phyloP scores from a whole-genome alignment of 2,888 invertebrate species.

The Perizoma affinitatum region DNA sequence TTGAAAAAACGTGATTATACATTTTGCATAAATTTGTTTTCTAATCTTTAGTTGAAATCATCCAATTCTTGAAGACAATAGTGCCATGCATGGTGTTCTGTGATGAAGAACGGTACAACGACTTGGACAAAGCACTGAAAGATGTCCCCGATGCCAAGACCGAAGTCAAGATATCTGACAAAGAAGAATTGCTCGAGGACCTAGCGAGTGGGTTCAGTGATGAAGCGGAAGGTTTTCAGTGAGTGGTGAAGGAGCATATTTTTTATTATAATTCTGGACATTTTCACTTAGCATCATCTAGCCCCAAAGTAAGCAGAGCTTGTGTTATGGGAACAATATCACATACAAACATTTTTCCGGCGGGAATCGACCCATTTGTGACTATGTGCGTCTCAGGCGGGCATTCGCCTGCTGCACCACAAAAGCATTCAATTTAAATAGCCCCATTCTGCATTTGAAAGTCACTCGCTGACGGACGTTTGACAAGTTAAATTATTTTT shows the following conservation, averaged over 20 bases:
- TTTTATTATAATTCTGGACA: too few relatives aligned
- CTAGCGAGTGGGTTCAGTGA: constrained; percentile 42
- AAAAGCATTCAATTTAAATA: too few relatives aligned
- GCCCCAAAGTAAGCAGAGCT: neutral
- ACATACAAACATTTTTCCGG: too few relatives aligned
- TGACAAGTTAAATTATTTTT: too few relatives aligned
- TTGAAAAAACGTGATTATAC: too few relatives aligned
- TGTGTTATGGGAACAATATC: constrained; percentile 4
- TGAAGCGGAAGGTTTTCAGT: constrained; percentile 45
- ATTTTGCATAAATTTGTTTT: constrained; percentile 8
- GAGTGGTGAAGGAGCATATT: constrained; percentile 18
- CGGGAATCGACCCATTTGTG: too few relatives aligned
- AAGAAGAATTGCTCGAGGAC: constrained; percentile 37
- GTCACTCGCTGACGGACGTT: too few relatives aligned
- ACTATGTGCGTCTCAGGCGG: too few relatives aligned
- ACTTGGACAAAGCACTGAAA: constrained; percentile 32
- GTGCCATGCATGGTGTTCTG: constrained; percentile 54
- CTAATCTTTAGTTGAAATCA: constrained; percentile 49
- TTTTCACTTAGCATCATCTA: neutral
- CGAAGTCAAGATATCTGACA: constrained; percentile 40
- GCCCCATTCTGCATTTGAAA: too few relatives aligned
- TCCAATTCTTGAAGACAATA: constrained; percentile 48
- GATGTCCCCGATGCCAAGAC: constrained; percentile 16
- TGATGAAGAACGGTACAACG: constrained; percentile 44
- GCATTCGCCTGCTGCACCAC: too few relatives aligned